phyloP scores from a whole-genome alignment of 1,140 invertebrate species.

The Mya arenaria region DNA sequence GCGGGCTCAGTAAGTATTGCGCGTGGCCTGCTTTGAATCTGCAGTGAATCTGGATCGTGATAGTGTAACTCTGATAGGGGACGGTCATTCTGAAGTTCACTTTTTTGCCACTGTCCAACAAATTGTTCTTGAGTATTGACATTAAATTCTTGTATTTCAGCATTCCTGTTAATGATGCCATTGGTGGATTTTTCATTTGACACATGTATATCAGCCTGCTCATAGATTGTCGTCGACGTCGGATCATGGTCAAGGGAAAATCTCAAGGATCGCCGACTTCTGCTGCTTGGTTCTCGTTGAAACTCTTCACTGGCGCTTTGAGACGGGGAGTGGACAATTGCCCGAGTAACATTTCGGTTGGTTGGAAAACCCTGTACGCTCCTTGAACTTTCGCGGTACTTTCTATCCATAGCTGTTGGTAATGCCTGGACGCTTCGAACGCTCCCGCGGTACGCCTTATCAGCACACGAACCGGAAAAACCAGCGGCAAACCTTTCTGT shows the following conservation, averaged over 20 bases:
- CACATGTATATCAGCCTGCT: background rate
- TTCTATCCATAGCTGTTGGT: background rate
- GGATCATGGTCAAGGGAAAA: background rate
- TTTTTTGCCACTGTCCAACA: no score
- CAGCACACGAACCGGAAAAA: background rate
- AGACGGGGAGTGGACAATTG: conserved; percentile 2
- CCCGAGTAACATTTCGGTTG: background rate
- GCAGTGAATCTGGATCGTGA: conserved; percentile 33
- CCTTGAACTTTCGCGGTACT: background rate
- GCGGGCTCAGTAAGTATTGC: background rate
- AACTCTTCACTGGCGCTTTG: background rate
- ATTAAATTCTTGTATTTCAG: no score
- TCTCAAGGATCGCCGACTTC: background rate
- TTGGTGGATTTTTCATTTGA: background rate
- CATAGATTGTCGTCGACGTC: background rate
- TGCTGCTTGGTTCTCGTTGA: background rate
- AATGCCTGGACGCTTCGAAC: background rate
- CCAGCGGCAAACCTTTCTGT: background rate
- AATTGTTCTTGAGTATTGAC: no score
- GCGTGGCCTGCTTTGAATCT: background rate
- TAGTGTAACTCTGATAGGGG: background rate
- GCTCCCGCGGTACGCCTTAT: background rate
- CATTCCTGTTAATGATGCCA: background rate
- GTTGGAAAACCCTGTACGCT: background rate
- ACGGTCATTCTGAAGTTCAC: background rate